Percentiles rank a stretch among this genome's conserved stretches.
Evolutionary conservation across 1,140 invertebrate species (phyloP).

Genomic region (Hermetia illucens): DNA sequence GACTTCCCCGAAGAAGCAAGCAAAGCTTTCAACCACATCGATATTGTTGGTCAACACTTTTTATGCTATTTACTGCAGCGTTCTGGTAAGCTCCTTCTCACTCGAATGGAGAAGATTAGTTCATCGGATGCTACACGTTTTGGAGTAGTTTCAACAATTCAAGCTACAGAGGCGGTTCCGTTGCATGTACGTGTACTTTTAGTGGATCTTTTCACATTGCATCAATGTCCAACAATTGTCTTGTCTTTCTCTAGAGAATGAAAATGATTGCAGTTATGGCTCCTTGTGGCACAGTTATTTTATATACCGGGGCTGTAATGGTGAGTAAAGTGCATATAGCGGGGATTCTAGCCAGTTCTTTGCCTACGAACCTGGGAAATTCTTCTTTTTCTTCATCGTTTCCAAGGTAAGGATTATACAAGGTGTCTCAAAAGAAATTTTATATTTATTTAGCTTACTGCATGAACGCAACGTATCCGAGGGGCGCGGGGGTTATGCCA

Average conservation of each 20-base stretch:
- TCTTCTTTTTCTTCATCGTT: constrained; percentile 10
- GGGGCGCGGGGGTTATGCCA: too few relatives aligned
- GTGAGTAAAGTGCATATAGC: constrained; percentile 74
- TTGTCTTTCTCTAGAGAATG: constrained; percentile 37
- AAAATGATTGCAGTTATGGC: constrained; percentile 75
- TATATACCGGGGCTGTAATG: constrained; percentile 67
- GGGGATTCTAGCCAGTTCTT: constrained; percentile 43
- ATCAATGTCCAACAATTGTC: too few relatives aligned
- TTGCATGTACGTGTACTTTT: constrained; percentile 40
- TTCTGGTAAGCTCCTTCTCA: constrained; percentile 50
- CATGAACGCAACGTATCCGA: too few relatives aligned
- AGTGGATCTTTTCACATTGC: constrained; percentile 6
- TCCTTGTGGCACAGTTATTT: constrained; percentile 55
- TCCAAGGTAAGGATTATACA: constrained; percentile 5
- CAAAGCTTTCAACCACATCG: constrained; percentile 66
- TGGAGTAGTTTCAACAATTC: constrained; percentile 52
- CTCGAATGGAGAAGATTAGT: constrained; percentile 60
- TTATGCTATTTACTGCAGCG: constrained; percentile 63
- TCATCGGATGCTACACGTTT: constrained; percentile 46
- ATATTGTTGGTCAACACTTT: constrained; percentile 70
- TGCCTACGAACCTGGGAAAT: constrained; percentile 6
- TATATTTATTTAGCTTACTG: constrained; percentile 1
- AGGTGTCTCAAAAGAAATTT: not conserved
- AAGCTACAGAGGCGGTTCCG: constrained; percentile 70
- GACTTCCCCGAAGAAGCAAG: constrained; percentile 40